Conservation (phyloP, 64 coral and sea anemone genomes). For the Acropora yongei region DNA sequence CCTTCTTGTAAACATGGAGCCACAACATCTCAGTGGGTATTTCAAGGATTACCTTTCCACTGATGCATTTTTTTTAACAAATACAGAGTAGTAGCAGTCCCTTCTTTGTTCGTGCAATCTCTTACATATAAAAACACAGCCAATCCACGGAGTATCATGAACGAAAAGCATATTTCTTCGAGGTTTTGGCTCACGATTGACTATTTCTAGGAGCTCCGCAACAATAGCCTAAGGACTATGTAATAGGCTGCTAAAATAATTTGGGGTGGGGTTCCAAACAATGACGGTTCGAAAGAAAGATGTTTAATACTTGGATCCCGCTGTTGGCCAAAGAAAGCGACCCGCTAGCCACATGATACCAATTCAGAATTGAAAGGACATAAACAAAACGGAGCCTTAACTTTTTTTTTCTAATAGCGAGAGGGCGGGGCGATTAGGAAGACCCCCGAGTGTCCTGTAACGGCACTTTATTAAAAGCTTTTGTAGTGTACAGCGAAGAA, state of each 20-base stretch:
- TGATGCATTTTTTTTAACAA: neutral
- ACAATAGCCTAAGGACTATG: conserved; percentile 8
- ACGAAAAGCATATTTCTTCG: neutral
- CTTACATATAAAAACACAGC: conserved; percentile 6
- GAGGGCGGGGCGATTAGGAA: conserved; percentile 28
- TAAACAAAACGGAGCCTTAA: conserved; percentile 35
- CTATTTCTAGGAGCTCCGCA: neutral
- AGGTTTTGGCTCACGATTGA: neutral
- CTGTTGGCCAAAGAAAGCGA: conserved; percentile 39
- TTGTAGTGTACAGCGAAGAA: conserved; percentile 23
- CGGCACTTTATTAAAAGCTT: conserved; percentile 29
- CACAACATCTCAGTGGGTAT: conserved; percentile 27
- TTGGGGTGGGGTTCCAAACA: neutral
- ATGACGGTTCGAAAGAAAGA: neutral
- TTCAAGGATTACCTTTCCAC: conserved; percentile 2
- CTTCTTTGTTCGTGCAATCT: conserved; percentile 34
- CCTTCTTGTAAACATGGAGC: neutral
- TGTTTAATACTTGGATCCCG: conserved; percentile 32
- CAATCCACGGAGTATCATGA: neutral
- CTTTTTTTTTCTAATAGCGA: conserved; percentile 37
- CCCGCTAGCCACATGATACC: conserved; percentile 27
- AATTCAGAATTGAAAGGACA: conserved; percentile 18
- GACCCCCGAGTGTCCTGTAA: conserved; percentile 41
- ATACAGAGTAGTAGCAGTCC: neutral
- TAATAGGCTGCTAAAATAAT: conserved; percentile 10